Evolutionary conservation across 1,140 invertebrate genomes (phyloP).

Genomic region (Diorhabda sublineata): DNA sequence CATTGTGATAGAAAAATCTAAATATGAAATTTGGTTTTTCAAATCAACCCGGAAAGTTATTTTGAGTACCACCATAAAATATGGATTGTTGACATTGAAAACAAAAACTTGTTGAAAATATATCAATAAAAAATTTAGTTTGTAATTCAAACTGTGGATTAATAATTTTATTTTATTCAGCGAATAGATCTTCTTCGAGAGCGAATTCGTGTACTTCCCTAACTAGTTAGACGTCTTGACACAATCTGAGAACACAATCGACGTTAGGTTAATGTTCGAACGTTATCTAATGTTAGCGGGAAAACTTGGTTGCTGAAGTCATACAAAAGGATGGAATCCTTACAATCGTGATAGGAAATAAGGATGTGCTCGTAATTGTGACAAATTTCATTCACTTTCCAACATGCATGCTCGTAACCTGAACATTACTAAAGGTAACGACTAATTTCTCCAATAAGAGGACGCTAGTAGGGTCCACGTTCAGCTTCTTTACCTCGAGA

Average conservation of each 20-base stretch:
- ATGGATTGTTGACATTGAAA: too few relatives aligned
- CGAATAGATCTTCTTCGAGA: conserved; percentile 96
- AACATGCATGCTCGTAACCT: conserved; percentile 60
- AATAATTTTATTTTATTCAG: conserved; percentile 64
- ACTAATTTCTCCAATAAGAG: conserved; percentile 49
- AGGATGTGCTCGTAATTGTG: conserved; percentile 52
- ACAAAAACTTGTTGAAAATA: too few relatives aligned
- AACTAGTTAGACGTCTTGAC: conserved; percentile 95
- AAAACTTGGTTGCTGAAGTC: conserved; percentile 93
- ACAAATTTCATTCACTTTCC: conserved; percentile 74
- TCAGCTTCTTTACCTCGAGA: conserved; percentile 46
- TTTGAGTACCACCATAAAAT: too few relatives aligned
- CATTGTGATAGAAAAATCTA: too few relatives aligned
- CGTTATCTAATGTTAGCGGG: conserved; percentile 91
- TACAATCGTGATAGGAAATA: conserved; percentile 63
- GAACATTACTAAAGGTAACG: conserved; percentile 40
- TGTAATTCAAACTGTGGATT: too few relatives aligned
- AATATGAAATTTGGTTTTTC: too few relatives aligned
- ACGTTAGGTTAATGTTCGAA: conserved; percentile 96
- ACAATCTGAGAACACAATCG: conserved; percentile 88
- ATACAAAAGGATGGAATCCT: conserved; percentile 70
- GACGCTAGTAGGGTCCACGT: conserved; percentile 58
- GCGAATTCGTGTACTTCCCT: conserved; percentile 89
- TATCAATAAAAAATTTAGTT: too few relatives aligned
- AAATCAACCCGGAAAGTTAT: too few relatives aligned